Evolutionary conservation across 2,113 vertebrate species (phyloP).

Genomic region (Procavia capensis): DNA sequence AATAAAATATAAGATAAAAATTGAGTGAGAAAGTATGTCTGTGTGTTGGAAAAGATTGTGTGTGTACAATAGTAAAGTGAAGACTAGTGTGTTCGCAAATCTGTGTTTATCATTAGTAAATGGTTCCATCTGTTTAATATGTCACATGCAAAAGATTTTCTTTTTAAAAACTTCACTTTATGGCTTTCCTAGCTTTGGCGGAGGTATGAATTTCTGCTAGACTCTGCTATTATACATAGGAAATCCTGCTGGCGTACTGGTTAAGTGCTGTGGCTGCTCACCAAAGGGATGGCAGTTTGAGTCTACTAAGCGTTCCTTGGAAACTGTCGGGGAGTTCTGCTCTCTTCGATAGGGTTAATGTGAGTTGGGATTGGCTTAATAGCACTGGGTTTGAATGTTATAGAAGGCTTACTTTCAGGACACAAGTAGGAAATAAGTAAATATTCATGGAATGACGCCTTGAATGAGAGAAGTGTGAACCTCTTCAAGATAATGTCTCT

Average conservation of each 20-base stretch:
- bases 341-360: no score
- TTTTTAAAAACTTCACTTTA: slow-evolving; percentile 56
- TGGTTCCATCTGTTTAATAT: background rate
- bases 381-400: no score
- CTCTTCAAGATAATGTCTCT: background rate
- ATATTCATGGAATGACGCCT: slow-evolving; percentile 29
- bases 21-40: slow-evolving; percentile 26
- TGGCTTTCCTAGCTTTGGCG: background rate
- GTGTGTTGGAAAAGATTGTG: slow-evolving; percentile 25
- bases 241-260: no score
- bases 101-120: background rate
- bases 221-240: no score
- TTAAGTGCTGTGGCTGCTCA: no score
- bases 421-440: background rate
- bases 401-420: background rate
- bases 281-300: no score
- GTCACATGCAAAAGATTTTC: background rate
- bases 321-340: no score
- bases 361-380: no score
- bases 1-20: slow-evolving; percentile 37
- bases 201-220: background rate
- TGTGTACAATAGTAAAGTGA: background rate
- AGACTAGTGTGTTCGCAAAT: background rate
- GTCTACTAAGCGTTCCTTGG: no score
- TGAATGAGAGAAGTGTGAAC: background rate